Evolutionary conservation across 2,888 invertebrate species (phyloP).

Genomic region (Tetragnatha montana): DNA sequence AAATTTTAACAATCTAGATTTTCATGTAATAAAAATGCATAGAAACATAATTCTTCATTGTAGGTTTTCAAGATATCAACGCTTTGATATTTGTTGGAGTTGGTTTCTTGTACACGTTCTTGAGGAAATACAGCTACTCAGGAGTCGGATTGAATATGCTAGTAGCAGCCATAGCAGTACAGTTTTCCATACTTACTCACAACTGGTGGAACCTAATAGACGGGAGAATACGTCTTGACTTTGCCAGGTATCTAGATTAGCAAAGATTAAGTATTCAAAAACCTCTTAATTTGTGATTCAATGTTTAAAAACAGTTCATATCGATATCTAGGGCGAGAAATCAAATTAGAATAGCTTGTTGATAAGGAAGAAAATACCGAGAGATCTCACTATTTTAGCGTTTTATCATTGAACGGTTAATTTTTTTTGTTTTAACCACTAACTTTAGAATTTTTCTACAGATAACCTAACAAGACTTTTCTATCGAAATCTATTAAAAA

Average conservation of each 20-base stretch:
- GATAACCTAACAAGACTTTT: too few species aligned
- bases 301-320: too few species aligned
- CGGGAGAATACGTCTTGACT: conserved; percentile 72
- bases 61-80: conserved; percentile 78
- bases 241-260: conserved; percentile 65
- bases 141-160: conserved; percentile 78
- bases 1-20: too few species aligned
- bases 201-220: conserved; percentile 72
- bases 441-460: too few species aligned
- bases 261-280: background rate
- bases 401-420: too few species aligned
- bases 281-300: background rate
- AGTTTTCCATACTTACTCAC: conserved; percentile 76
- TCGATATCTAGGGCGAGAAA: too few species aligned
- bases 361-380: too few species aligned
- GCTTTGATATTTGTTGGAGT: conserved; percentile 79
- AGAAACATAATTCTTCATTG: conserved; percentile 45
- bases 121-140: conserved; percentile 77
- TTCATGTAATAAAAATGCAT: too few species aligned
- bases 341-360: too few species aligned
- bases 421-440: too few species aligned
- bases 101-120: conserved; percentile 79
- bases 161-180: conserved; percentile 76
- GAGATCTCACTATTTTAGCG: too few species aligned
- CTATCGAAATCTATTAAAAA: too few species aligned